Conservation (phyloP, 1,140 invertebrate species). For the Zeugodacus cucurbitae region DNA sequence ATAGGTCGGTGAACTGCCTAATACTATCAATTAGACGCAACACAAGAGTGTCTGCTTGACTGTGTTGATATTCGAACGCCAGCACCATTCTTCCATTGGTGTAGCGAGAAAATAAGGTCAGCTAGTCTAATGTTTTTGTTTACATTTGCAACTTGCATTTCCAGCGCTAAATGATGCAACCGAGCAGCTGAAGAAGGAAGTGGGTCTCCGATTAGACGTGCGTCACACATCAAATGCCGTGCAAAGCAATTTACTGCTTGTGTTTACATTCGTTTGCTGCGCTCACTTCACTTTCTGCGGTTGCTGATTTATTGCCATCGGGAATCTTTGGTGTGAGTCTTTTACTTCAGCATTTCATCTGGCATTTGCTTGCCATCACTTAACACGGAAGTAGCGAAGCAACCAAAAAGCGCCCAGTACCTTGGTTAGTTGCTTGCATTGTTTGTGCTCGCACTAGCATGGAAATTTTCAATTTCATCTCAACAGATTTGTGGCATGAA, state of each 20-base stretch:
- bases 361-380: conserved; percentile 6
- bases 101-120: conserved; percentile 16
- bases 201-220: neutral
- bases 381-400: neutral
- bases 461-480: neutral
- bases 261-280: neutral
- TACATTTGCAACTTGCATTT: neutral
- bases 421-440: neutral
- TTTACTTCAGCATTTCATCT: neutral
- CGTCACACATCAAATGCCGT: neutral
- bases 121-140: neutral
- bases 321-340: no score
- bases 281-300: neutral
- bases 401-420: neutral
- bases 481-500: neutral
- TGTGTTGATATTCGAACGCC: no score
- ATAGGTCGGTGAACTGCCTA: neutral
- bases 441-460: neutral
- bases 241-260: neutral
- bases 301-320: neutral
- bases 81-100: neutral
- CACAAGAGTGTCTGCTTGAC: neutral
- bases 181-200: neutral
- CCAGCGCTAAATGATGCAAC: neutral
- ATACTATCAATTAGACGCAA: neutral